Evolutionary conservation across 1,140 invertebrate genomes (phyloP).

Genomic region (Solen grandis): DNA sequence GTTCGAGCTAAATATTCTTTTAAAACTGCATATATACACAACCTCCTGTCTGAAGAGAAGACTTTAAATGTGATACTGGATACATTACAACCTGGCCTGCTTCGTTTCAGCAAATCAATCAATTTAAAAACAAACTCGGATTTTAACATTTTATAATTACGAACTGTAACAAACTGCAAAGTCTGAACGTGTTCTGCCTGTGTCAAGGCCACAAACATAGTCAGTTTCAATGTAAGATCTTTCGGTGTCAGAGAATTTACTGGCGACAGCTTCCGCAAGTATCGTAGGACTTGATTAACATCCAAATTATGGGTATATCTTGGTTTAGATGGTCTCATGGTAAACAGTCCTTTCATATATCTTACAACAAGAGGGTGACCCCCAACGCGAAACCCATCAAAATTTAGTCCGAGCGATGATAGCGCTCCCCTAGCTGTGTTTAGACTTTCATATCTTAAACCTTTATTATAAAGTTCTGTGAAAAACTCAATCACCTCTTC

Average conservation of each 20-base stretch:
- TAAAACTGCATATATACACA: conserved; percentile 36
- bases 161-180: too few species aligned
- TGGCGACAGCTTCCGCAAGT: conserved; percentile 25
- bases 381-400: conserved; percentile 1
- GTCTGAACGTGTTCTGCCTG: conserved; percentile 13
- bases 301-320: conserved; percentile 42
- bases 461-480: conserved; percentile 20
- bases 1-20: conserved; percentile 39
- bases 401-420: background rate
- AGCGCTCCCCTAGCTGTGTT: conserved; percentile 13
- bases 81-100: conserved; percentile 22
- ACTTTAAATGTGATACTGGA: conserved; percentile 3
- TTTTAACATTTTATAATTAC: conserved; percentile 6
- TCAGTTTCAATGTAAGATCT: conserved; percentile 49
- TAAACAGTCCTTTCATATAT: conserved; percentile 51
- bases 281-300: conserved; percentile 35
- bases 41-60: conserved; percentile 19
- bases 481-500: conserved; percentile 46
- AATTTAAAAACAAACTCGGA: conserved; percentile 21
- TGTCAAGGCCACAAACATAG: too few species aligned
- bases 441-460: conserved; percentile 34
- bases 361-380: conserved; percentile 30
- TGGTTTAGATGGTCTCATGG: conserved; percentile 29
- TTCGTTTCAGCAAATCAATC: conserved; percentile 27
- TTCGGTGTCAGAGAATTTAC: conserved; percentile 13